Evolutionary conservation across 2,113 vertebrate species (phyloP), one percentile per base, ranked within the genome.

Genomic region (Mesocricetus auratus): DNA sequence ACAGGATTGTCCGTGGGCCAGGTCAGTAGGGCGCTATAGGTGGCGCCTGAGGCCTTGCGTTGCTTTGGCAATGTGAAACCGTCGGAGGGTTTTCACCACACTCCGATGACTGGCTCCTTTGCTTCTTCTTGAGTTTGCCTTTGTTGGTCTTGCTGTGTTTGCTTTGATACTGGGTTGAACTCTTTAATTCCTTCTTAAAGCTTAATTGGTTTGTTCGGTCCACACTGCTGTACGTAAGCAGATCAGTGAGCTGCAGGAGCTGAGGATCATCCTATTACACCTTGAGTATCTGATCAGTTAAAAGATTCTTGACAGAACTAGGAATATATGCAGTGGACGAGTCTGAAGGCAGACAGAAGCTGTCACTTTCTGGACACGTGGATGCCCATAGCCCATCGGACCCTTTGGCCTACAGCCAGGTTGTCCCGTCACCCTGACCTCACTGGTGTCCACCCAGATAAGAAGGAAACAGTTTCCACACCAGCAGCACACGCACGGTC

Each of bases 111-210:
- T 26, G 45, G 15, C 68, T 71, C 39, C 62, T 50, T 17, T 68
- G 29, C 53, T 16, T 8, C 12, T 60, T 19, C 24, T 47, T 22
- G n/a, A 77, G 47, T 74, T 82, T 50, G 66, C 11, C 36, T 88
- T 60, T 62, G 36, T 31, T 91, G 58, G 83, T 68, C 66, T 82
- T 82, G 5, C 77, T 64, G 45, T 69, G 7, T 62, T 92, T 56
- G 50, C 73, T 79, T 82, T 89, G 22, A 66, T 77, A 64, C 19
- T 26, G 13, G 58, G 86, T 74, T 78, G 53, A 33, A 89, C n/a
- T 75, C 68, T 91, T 89, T 77, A 92, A 71, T 83, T 64, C 36
- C 45, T 74, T 91, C 66, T 69, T 90, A 81, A 90, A 94, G n/a
- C 47, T 15, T 56, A 56, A 91, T 94, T 58, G 81, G 64, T 78